Conservation (phyloP, 1,140 invertebrate species). For the Drosophila pseudoananassae region DNA sequence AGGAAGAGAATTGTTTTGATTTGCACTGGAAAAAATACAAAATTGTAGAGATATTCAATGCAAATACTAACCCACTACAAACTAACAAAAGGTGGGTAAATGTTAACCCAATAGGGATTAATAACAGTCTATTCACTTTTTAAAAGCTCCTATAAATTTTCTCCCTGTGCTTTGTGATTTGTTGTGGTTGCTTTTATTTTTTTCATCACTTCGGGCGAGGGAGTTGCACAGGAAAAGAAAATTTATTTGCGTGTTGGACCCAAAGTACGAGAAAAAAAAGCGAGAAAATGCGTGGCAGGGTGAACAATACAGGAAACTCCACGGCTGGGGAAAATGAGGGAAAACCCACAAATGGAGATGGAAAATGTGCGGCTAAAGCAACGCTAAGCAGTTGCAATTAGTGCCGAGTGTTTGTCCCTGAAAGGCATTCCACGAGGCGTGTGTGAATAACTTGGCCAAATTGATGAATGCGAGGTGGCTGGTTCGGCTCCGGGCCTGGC, state of each 20-base stretch:
- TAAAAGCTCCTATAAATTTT: background rate
- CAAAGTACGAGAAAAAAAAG: background rate
- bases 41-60: too few relatives aligned
- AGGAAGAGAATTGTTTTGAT: slow-evolving; percentile 14
- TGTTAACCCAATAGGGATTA: background rate
- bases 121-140: background rate
- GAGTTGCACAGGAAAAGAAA: slow-evolving; percentile 50
- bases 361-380: slow-evolving; percentile 9
- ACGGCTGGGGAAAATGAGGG: slow-evolving; percentile 1
- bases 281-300: slow-evolving; percentile 55
- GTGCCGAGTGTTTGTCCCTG: slow-evolving; percentile 43
- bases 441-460: slow-evolving; percentile 68
- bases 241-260: slow-evolving; percentile 74
- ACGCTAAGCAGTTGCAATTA: slow-evolving; percentile 68
- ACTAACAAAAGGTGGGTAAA: background rate
- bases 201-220: slow-evolving; percentile 21
- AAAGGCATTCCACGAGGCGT: slow-evolving; percentile 42
- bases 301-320: slow-evolving; percentile 55
- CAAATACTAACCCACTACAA: background rate
- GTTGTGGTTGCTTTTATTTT: slow-evolving; percentile 16
- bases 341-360: background rate
- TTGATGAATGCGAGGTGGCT: slow-evolving; percentile 35
- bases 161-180: slow-evolving; percentile 18
- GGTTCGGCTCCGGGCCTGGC: background rate
- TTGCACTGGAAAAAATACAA: background rate